Evolutionary conservation across 2,888 invertebrate species (phyloP).

Genomic region (Bursaphelenchus okinawaensis): DNA sequence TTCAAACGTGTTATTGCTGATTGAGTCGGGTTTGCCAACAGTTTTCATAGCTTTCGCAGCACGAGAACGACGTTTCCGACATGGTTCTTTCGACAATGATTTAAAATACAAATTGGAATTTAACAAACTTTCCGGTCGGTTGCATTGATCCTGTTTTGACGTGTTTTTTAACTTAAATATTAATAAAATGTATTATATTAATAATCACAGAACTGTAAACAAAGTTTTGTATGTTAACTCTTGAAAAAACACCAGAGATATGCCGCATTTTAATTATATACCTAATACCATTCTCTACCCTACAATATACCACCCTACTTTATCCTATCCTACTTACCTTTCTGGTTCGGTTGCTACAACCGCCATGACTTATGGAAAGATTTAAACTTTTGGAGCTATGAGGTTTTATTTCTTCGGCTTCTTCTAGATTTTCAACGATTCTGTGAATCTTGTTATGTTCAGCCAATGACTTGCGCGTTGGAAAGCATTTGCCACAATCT

Average conservation of each 20-base stretch:
- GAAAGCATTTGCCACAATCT: constrained; percentile 38
- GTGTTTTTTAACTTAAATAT: constrained; percentile 7
- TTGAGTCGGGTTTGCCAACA: background rate
- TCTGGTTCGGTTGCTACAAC: background rate
- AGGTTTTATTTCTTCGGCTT: constrained; percentile 6
- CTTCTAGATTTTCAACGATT: constrained; percentile 15
- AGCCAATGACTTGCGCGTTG: constrained; percentile 28
- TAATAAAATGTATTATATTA: no score
- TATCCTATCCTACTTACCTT: no score
- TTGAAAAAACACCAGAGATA: no score
- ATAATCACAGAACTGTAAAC: no score
- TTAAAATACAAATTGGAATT: constrained; percentile 24
- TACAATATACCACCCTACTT: no score
- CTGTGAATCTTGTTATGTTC: constrained; percentile 34
- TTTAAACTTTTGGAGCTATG: background rate
- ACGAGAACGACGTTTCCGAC: constrained; percentile 1
- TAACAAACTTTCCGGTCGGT: constrained; percentile 17
- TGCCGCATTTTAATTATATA: no score
- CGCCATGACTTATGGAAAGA: background rate
- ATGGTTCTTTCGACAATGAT: background rate
- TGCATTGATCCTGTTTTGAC: background rate
- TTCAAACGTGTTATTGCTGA: background rate
- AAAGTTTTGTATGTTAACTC: no score
- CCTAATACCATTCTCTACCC: no score
- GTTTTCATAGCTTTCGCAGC: background rate